Evolutionary conservation across 2,888 invertebrate genomes (phyloP).

Genomic region (Enchytraeus crypticus): DNA sequence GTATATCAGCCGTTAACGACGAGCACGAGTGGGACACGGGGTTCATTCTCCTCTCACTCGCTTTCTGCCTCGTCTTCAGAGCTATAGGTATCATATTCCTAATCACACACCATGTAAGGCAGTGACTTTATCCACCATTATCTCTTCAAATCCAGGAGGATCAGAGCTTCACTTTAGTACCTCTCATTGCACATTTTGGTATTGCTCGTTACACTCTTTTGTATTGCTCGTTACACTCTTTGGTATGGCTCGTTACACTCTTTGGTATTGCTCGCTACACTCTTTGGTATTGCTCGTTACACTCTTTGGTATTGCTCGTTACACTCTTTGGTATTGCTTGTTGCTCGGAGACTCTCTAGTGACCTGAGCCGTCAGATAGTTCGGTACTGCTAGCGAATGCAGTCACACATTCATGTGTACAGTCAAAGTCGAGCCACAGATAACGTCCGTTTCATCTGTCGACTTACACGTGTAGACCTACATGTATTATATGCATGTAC

Average conservation of each 20-base stretch:
- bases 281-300: background rate
- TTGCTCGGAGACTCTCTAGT: too few species aligned
- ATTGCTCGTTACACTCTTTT: background rate
- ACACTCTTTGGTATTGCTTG: too few species aligned
- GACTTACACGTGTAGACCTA: too few species aligned
- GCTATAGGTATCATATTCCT: slow-evolving; percentile 65
- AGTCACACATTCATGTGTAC: too few species aligned
- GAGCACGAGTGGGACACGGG: slow-evolving; percentile 86
- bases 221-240: background rate
- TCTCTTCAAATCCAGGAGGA: background rate
- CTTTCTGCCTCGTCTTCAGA: slow-evolving; percentile 40
- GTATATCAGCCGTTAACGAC: slow-evolving; percentile 83
- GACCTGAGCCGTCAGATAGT: too few species aligned
- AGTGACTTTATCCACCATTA: background rate
- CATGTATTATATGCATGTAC: too few species aligned
- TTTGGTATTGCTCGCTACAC: background rate
- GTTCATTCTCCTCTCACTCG: slow-evolving; percentile 83
- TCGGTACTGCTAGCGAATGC: too few species aligned
- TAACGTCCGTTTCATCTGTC: too few species aligned
- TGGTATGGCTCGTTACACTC: too few species aligned
- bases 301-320: background rate
- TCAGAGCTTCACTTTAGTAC: background rate
- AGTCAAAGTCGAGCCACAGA: too few species aligned
- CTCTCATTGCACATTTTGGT: background rate
- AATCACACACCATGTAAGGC: background rate